Conservation (phyloP, 2,113 vertebrate genomes). For the Hemibates koningsi region DNA sequence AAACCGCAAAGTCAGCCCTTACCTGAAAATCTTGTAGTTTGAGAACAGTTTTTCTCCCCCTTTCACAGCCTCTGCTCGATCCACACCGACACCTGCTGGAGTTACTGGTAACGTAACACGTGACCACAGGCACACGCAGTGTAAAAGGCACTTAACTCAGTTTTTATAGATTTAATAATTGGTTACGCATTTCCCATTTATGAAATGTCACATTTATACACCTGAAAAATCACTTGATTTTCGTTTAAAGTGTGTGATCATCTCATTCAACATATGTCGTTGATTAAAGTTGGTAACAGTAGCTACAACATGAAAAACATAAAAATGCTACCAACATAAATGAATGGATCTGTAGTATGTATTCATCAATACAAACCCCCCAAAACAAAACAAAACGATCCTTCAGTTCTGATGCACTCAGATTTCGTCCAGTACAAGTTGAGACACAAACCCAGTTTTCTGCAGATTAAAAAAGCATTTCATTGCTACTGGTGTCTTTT, state of each 20-base stretch:
- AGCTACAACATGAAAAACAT: not conserved
- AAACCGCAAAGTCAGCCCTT: not conserved
- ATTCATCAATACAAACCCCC: not conserved
- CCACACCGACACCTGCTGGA: not conserved
- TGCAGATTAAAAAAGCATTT: not conserved
- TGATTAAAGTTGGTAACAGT: not conserved
- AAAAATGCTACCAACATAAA: not conserved
- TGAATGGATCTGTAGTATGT: rapidly evolving
- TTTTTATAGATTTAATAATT: not conserved
- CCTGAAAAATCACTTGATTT: rapidly evolving
- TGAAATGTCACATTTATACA: not conserved
- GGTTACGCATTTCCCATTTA: not conserved
- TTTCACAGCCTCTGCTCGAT: not conserved
- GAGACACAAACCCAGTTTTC: rapidly evolving
- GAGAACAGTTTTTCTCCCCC: rapidly evolving
- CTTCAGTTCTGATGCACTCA: not conserved
- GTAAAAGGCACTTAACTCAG: not conserved
- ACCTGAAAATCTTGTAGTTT: not conserved
- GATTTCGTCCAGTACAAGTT: not conserved
- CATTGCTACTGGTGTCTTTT: not conserved
- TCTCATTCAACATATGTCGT: not conserved
- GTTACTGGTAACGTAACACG: not conserved
- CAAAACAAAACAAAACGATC: not conserved
- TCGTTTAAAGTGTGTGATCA: not conserved
- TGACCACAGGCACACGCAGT: rapidly evolving